Base-by-base conservation (phyloP, 2,797 vertebrate genomes). In the Myotis findleyi region DNA sequence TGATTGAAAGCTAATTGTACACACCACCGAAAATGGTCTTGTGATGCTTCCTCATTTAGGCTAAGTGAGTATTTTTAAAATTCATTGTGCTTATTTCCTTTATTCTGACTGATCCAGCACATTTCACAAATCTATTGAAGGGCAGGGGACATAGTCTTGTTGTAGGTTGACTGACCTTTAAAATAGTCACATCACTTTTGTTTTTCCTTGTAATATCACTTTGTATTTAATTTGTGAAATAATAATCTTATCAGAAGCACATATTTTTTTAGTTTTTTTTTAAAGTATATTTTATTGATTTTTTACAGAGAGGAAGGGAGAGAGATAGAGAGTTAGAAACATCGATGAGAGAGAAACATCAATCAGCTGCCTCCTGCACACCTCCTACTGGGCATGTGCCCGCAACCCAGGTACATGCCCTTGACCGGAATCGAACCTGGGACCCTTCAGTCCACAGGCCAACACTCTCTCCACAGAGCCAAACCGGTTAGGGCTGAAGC, bases 101-200 rank as follows among this genome's bases (percentile, higher is more conserved):
- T 3, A 47, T 76, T 76, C 20, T 76, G 6, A 44, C 27, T 16
- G 2, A 69, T 41, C 2, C 12, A 94, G 51, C 1, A 49, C 53
- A 83, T 75, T 87, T 69, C 57, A 57, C 55, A 36, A 18, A 57
- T 53, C 64, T n/a, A 75, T 6, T 25, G 7, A 25, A n/a, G 21
- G 27, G 7, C 20, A 9, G 20, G 5, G 3, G 9, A 33, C 1
- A 13, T 2, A 13, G 17, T 41, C 8, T 21, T 25, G 1, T 49
- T 14, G 7, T 44, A 8, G 7, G 5, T 3, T 87, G 41, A 47
- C 0, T 72, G 20, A 47, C 64, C 41, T 82, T 88, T 75, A 36
- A 79, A 86, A 93, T 51, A 79, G 68, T 38, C 6, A 44, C 41
- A 71, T 71, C 20, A 13, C 0, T 25, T 23, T 47, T 86, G 53